These are phyloP conservation scores for Noctua janthina DNA, from an alignment of 2,888 invertebrate genomes.

Conservation along the genomic window DNA sequence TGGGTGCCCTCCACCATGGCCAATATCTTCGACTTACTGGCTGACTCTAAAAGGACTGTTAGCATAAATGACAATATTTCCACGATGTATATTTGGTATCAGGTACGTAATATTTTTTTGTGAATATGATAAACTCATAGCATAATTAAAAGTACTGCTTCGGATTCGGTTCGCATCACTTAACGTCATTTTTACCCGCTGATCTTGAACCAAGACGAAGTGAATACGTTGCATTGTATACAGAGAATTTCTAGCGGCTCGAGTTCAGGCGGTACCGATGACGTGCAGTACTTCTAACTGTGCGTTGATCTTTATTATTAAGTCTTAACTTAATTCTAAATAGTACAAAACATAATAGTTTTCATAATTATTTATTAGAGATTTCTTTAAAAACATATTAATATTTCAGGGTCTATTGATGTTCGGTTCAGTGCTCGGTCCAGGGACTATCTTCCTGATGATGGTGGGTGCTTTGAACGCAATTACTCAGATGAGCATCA, in stretches of 20 bases:
- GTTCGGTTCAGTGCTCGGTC: constrained; percentile 94
- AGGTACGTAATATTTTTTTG: constrained; percentile 73
- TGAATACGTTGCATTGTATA: background rate
- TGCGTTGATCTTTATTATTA: background rate
- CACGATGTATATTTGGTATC: constrained; percentile 93
- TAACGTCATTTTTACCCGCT: background rate
- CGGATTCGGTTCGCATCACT: background rate
- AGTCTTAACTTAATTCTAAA: background rate
- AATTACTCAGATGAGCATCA: constrained; percentile 93
- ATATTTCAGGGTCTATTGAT: constrained; percentile 90
- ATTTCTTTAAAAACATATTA: background rate
- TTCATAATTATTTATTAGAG: background rate
- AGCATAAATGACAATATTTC: constrained; percentile 97
- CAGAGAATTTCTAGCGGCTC: background rate
- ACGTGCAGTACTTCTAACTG: background rate
- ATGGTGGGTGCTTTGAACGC: constrained; percentile 95
- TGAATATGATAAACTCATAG: background rate
- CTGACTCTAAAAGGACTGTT: constrained; percentile 94
- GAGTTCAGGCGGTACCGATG: background rate
- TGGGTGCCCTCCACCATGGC: constrained; percentile 99
- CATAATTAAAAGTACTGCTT: background rate
- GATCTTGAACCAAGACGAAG: background rate
- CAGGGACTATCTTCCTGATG: constrained; percentile 96
- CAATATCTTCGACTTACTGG: constrained; percentile 97
- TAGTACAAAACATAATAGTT: background rate